Evolutionary conservation across 1,140 invertebrate species (phyloP).

Genomic region (Telenomus remus): DNA sequence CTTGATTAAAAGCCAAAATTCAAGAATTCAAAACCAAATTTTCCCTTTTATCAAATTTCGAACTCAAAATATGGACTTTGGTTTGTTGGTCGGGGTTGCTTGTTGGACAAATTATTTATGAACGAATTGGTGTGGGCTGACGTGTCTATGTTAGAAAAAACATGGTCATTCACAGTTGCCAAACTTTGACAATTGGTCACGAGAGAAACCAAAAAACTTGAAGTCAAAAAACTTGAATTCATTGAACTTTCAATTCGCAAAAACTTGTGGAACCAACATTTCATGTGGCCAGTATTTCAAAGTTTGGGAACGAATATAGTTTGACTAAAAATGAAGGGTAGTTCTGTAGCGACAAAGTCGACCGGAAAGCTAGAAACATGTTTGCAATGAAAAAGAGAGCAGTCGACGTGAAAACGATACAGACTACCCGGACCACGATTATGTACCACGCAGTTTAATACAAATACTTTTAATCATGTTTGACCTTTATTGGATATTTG

Average conservation of each 20-base stretch:
- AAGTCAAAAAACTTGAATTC: no score
- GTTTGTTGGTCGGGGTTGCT: conserved; percentile 10
- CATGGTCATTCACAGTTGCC: conserved; percentile 72
- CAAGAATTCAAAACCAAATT: no score
- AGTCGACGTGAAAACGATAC: conserved; percentile 34
- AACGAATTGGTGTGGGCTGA: conserved; percentile 76
- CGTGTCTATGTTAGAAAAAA: conserved; percentile 75
- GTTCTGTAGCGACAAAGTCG: conserved; percentile 57
- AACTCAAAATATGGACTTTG: not conserved
- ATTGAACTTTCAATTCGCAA: no score
- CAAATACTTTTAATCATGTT: conserved; percentile 74
- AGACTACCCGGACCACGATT: conserved; percentile 60
- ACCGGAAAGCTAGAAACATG: conserved; percentile 3
- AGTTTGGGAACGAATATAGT: conserved; percentile 64
- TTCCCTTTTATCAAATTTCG: no score
- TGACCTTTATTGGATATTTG: conserved; percentile 75
- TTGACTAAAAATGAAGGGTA: conserved; percentile 57
- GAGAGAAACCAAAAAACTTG: conserved; percentile 41
- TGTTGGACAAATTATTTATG: conserved; percentile 62
- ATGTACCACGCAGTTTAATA: conserved; percentile 69
- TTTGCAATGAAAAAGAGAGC: not conserved
- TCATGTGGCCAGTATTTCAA: conserved; percentile 57
- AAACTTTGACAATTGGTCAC: conserved; percentile 66
- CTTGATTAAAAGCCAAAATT: no score
- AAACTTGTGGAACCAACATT: conserved; percentile 10